Evolutionary conservation across 2,888 invertebrate genomes (phyloP), one percentile per base, ranked within the genome.

Genomic region (Agrochola lychnidis): DNA sequence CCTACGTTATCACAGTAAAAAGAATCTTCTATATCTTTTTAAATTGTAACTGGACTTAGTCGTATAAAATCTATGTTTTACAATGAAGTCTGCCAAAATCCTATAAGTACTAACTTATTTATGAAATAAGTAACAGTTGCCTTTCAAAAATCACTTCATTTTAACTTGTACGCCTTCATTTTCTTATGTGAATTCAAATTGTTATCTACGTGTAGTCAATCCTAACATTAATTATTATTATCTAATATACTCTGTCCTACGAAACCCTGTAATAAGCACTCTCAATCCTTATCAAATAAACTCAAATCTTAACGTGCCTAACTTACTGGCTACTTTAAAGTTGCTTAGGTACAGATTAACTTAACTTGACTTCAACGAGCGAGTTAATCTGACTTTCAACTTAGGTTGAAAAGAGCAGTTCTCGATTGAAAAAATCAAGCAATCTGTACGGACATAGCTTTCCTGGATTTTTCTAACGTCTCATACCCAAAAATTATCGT

Each of bases 241-340:
- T 36, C 36, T 36, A 59, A 42, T 40, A 70, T 59, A 68, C 66
- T 63, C 64, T 73, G 75, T 75, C 66, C 48, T 84, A 76, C 63
- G 57, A 59, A 76, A 83, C 86, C 84, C 86, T 86, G 87, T 86
- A 82, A 71, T 67, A 75, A 63, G 53, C 73, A 78, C 48, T 53
- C 45, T 42, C 22, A 61, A 76, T 53, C 19, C 22, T 45, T 62
- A 51, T 40, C 22, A 40, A 56, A 53, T 51, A 51, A 12, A 51
- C 42, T 51, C 7, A 59, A 57, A 75, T 45, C 4, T 36, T 56
- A 56, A 16, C n/a, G 2, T 66, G 57, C 56, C 6, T 57, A 68
- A 61, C 36, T 25, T 61, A 25, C 25, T 5, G 19, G 19, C 12
- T 53, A 63, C n/a, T 36, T 22, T 57, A n/a, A 42, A 51, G 48